Conservation (phyloP, 2,797 vertebrate genomes). For the Sebastes variabilis region DNA sequence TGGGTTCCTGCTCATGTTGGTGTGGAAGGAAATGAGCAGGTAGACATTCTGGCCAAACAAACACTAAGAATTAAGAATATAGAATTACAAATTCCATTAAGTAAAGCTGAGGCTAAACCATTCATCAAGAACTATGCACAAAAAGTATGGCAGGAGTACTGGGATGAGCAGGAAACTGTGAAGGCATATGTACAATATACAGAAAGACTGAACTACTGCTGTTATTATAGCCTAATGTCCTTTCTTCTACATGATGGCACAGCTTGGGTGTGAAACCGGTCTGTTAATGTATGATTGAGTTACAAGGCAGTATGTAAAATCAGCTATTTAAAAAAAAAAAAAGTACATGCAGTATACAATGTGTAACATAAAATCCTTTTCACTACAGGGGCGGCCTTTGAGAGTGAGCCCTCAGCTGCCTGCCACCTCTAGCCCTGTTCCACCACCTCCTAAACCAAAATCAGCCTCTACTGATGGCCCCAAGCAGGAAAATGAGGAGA, state of each 20-base stretch:
- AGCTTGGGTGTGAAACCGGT: not conserved
- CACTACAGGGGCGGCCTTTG: conserved; percentile 77
- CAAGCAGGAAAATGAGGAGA: conserved; percentile 85
- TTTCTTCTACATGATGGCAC: not conserved
- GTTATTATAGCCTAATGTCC: not conserved
- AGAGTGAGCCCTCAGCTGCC: conserved; percentile 77
- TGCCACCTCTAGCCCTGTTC: conserved; percentile 67
- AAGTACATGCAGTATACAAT: not conserved
- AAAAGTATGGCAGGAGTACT: too few species aligned
- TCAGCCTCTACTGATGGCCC: conserved; percentile 58
- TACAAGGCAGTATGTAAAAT: not conserved
- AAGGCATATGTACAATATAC: too few species aligned
- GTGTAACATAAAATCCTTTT: not conserved
- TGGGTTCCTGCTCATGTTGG: too few species aligned
- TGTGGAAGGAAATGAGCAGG: too few species aligned
- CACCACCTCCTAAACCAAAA: conserved; percentile 84
- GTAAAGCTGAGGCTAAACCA: too few species aligned
- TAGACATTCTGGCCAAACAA: too few species aligned
- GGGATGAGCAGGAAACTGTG: too few species aligned
- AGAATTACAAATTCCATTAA: too few species aligned
- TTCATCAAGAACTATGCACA: too few species aligned
- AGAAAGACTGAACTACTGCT: not conserved
- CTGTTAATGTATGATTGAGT: not conserved
- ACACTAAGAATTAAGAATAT: too few species aligned
- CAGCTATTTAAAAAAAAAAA: not conserved